Evolutionary conservation across 2,113 vertebrate genomes (phyloP).

Genomic region (Malurus melanocephalus): DNA sequence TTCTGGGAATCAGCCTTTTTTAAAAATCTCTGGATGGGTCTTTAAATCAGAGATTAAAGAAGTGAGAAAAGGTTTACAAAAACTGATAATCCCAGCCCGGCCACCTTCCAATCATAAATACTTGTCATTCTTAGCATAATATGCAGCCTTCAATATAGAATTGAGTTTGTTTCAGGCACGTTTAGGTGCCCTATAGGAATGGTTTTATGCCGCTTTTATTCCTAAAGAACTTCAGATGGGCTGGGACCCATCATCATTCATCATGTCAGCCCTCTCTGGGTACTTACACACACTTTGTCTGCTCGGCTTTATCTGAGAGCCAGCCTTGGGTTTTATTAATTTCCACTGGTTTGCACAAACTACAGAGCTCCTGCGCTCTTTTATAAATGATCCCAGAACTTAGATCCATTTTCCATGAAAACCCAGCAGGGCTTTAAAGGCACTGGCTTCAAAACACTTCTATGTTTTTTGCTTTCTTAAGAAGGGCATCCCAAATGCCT

Average conservation of each 20-base stretch:
- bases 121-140: constrained; percentile 12
- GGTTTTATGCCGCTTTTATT: constrained; percentile 4
- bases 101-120: constrained; percentile 9
- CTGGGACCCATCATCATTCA: constrained; percentile 32
- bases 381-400: not conserved
- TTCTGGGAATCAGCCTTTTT: not conserved
- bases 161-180: not conserved
- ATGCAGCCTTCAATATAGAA: not conserved
- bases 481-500: not conserved
- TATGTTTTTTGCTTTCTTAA: not conserved
- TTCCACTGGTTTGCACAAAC: constrained; percentile 16
- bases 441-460: too few species aligned
- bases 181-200: constrained; percentile 1
- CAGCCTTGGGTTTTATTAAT: constrained; percentile 39
- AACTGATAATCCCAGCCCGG: not conserved
- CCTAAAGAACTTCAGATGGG: constrained; percentile 14
- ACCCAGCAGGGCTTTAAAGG: not conserved
- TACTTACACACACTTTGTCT: constrained; percentile 33
- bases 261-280: constrained; percentile 17
- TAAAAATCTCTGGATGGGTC: not conserved
- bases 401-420: not conserved
- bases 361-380: not conserved
- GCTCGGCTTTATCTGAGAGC: not conserved
- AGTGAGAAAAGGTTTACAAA: not conserved
- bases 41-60: constrained; percentile 19